Percentiles rank a stretch among this genome's conserved stretches.
Evolutionary conservation across 1,140 invertebrate genomes (phyloP).

Genomic region (Pogonomyrmex barbatus): DNA sequence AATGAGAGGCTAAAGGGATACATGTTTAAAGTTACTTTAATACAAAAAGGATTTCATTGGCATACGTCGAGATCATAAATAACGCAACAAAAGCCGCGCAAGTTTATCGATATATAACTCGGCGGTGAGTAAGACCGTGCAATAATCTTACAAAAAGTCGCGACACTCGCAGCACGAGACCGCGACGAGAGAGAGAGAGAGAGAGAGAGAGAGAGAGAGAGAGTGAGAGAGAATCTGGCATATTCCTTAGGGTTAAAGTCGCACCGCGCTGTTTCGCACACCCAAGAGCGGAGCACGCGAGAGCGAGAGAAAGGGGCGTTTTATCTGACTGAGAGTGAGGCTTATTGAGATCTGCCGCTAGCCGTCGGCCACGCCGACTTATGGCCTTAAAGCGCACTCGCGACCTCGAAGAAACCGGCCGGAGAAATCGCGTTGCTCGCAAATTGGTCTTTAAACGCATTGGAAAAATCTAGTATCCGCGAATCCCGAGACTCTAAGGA

Average conservation of each 20-base stretch:
- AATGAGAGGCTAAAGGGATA: background rate
- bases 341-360: slow-evolving; percentile 75
- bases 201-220: too few relatives aligned
- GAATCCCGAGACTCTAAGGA: background rate
- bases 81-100: background rate
- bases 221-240: too few relatives aligned
- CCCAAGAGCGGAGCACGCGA: slow-evolving; percentile 16
- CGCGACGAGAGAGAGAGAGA: background rate
- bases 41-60: background rate
- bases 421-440: slow-evolving; percentile 38
- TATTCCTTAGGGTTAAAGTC: slow-evolving; percentile 19
- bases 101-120: slow-evolving; percentile 4
- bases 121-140: background rate
- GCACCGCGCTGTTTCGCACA: slow-evolving; percentile 38
- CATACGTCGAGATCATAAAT: background rate
- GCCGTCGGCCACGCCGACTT: slow-evolving; percentile 49
- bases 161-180: background rate
- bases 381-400: slow-evolving; percentile 67
- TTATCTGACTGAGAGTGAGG: slow-evolving; percentile 73
- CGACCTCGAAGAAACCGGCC: slow-evolving; percentile 60
- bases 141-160: slow-evolving; percentile 1
- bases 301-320: slow-evolving; percentile 71
- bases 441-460: slow-evolving; percentile 42
- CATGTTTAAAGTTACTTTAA: background rate
- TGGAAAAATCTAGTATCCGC: slow-evolving; percentile 14